A percentile compares a stretch with the other conserved stretches of the same genome.
phyloP scores from a whole-genome alignment of 2,797 vertebrate genomes.

The Lepus oiostolus region DNA sequence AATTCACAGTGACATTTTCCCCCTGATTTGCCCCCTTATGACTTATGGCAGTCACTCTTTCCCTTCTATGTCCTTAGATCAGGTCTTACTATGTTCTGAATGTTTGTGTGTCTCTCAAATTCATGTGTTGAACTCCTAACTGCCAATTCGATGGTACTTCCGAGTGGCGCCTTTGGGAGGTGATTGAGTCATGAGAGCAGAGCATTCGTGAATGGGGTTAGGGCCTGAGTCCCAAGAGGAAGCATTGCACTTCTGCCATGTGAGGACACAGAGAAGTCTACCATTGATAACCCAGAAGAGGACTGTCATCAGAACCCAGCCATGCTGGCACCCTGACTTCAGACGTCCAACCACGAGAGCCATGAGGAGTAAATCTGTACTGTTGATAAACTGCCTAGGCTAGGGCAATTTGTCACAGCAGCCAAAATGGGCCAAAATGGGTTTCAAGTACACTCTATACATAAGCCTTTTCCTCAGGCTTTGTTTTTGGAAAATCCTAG shows the following conservation, averaged over 20 bases:
- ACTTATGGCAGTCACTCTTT: not conserved
- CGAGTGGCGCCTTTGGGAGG: not conserved
- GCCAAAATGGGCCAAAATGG: not conserved
- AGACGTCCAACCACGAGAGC: not conserved
- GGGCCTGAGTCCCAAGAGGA: not conserved
- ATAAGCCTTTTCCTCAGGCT: not conserved
- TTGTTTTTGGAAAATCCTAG: constrained; percentile 10
- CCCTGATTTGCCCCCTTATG: not conserved
- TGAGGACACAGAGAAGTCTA: not conserved
- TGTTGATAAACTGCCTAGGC: not conserved
- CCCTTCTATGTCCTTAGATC: not conserved
- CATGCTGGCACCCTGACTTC: not conserved
- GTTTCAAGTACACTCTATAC: not conserved
- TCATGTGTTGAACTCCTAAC: not conserved
- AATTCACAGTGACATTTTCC: not conserved
- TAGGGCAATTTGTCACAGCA: not conserved
- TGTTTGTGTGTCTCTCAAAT: not conserved
- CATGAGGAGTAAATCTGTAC: not conserved
- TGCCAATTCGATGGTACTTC: not conserved
- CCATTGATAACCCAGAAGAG: not conserved
- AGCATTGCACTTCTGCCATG: not conserved
- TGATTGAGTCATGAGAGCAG: not conserved
- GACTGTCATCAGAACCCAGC: not conserved
- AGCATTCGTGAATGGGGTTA: not conserved
- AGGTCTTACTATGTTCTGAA: not conserved